Evolutionary conservation across 2,797 vertebrate species (phyloP), one percentile per base, ranked within the genome.

Genomic region (Gobio occitaniae): DNA sequence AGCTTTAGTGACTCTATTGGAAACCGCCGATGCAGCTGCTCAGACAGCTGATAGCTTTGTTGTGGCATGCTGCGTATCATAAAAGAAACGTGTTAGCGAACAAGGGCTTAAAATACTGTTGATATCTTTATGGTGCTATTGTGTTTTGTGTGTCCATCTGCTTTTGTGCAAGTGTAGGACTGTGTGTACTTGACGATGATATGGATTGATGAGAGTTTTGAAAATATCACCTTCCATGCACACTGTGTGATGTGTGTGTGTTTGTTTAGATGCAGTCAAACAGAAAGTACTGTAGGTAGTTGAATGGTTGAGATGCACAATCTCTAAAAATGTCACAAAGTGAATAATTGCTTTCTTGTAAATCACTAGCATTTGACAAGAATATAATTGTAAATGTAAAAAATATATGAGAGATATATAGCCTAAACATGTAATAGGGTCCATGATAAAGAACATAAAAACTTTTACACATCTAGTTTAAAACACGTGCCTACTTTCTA

Each of bases 221-320:
- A 84, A 86, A 88, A 88, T 89, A 80, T 89, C 88, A 85, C 76
- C 80, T 89, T 78, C 85, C 86, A 85, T 85, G 74, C 78, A 83
- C 71, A 86, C 52, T 71, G 83, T 85, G 66, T 85, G 85, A 63
- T 32, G 82, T 80, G 66, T 76, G 32, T 32, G 65, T 78, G 71
- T 75, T 75, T 86, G 78, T 72, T 79, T 50, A 48, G 41, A 65
- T 17, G 78, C 56, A 66, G 59, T 50, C 38, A 13, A 50, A 47
- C 76, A 61, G 54, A 63, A 47, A 4, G 15, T 41, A 41, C 7
- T 41, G 8, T 61, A 16, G 54, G 13, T 15, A 36, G 17, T 48
- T 21, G 47, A 32, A 79, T 79, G 17, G 32, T 79, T 65, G 59
- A 48, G 59, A 65, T 78, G 25, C 1, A 2, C 3, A 12, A 19